Conservation (phyloP, 1,140 invertebrate species). For the Pseudachorutes palmiensis region DNA sequence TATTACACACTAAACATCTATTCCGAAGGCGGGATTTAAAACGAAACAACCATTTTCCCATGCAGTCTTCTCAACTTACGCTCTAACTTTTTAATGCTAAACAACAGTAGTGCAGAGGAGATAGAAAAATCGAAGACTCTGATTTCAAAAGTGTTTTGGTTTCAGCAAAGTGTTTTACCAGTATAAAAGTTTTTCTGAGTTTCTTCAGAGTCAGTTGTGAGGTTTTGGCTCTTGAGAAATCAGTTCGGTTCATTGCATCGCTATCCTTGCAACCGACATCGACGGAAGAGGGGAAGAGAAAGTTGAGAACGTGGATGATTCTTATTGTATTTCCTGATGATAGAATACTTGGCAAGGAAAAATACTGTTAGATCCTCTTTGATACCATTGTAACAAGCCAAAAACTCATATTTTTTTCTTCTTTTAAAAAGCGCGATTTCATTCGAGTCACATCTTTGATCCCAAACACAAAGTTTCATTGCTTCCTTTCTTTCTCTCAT, state of each 20-base stretch:
- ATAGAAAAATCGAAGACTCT: too few relatives aligned
- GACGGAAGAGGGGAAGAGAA: background rate
- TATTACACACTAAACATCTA: too few relatives aligned
- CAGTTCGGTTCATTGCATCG: slow-evolving; percentile 1
- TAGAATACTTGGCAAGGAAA: slow-evolving; percentile 8
- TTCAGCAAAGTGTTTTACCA: too few relatives aligned
- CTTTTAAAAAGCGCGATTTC: slow-evolving; percentile 1
- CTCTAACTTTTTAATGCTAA: too few relatives aligned
- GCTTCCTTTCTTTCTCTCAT: background rate
- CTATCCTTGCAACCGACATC: background rate
- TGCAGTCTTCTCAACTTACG: too few relatives aligned
- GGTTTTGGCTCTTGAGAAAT: background rate
- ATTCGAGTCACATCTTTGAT: slow-evolving; percentile 8
- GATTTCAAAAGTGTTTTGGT: too few relatives aligned
- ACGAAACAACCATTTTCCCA: too few relatives aligned
- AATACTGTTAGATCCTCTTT: too few relatives aligned
- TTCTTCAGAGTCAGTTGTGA: background rate
- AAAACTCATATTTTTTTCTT: background rate
- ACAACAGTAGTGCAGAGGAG: too few relatives aligned
- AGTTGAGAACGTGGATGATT: background rate
- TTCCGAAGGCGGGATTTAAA: too few relatives aligned
- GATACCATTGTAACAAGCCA: slow-evolving; percentile 3
- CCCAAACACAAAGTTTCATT: background rate
- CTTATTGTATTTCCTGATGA: slow-evolving; percentile 1
- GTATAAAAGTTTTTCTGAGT: too few relatives aligned